These are phyloP conservation scores for Bradypodion ventrale DNA, from an alignment of 2,797 vertebrate genomes.

Conservation along the genomic window DNA sequence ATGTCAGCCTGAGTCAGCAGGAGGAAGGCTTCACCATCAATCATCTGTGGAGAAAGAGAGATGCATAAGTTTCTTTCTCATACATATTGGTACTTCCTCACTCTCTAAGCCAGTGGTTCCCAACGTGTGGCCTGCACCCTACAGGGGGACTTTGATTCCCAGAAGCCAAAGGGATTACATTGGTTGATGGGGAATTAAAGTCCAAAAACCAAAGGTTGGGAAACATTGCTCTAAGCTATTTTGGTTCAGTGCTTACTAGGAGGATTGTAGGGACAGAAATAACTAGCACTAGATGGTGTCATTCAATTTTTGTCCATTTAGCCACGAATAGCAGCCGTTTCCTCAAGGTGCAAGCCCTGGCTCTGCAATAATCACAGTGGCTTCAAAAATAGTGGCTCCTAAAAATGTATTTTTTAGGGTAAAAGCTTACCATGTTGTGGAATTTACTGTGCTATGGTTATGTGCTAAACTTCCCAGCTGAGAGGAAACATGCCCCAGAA, in stretches of 20 bases:
- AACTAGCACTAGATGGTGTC: background rate
- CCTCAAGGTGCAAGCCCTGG: no score
- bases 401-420: no score
- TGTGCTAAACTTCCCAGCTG: no score
- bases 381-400: no score
- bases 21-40: conserved; percentile 96
- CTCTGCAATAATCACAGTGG: background rate
- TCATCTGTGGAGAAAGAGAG: conserved; percentile 82
- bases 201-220: no score
- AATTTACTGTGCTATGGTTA: background rate
- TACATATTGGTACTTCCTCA: background rate
- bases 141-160: no score
- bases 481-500: background rate
- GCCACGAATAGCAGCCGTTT: background rate
- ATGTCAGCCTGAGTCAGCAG: conserved; percentile 97
- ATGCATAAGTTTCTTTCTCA: conserved; percentile 30
- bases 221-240: background rate
- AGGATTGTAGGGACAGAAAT: no score
- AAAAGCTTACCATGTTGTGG: no score
- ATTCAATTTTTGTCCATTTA: background rate
- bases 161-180: no score
- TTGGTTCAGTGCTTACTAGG: background rate
- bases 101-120: background rate
- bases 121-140: no score
- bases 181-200: no score